A percentile compares a stretch with the other conserved stretches of the same genome.
These are phyloP conservation scores for Hymenochirus boettgeri DNA, from an alignment of 2,113 vertebrate species.

Conservation along the genomic window DNA sequence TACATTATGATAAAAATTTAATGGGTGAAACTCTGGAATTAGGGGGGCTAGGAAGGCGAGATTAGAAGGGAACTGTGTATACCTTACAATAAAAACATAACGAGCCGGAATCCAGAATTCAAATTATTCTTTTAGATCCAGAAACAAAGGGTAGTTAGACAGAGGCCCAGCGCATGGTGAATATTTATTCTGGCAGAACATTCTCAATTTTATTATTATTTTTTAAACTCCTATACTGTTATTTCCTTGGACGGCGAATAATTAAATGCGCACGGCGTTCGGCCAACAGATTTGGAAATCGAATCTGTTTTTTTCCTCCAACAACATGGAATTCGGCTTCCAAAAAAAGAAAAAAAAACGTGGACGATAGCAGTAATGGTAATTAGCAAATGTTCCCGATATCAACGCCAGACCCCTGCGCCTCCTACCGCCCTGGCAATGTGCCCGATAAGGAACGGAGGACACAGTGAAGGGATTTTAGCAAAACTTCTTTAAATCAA, in stretches of 20 bases:
- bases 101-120: too few relatives aligned
- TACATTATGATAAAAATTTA: constrained; percentile 2
- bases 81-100: too few relatives aligned
- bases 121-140: too few relatives aligned
- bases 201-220: too few relatives aligned
- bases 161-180: too few relatives aligned
- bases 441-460: background rate
- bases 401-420: background rate
- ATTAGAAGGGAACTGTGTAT: too few relatives aligned
- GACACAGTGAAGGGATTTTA: background rate
- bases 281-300: background rate
- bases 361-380: background rate
- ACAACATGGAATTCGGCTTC: background rate
- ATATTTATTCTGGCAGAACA: background rate
- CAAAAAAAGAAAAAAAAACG: background rate
- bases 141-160: too few relatives aligned
- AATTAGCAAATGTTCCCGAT: background rate
- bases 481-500: too few relatives aligned
- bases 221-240: background rate
- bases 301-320: background rate
- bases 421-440: background rate
- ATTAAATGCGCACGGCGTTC: background rate
- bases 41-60: too few relatives aligned
- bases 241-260: background rate
- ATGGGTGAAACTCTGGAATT: background rate